phyloP scores from a whole-genome alignment of 2,888 invertebrate species.

The Dryomyza anilis region DNA sequence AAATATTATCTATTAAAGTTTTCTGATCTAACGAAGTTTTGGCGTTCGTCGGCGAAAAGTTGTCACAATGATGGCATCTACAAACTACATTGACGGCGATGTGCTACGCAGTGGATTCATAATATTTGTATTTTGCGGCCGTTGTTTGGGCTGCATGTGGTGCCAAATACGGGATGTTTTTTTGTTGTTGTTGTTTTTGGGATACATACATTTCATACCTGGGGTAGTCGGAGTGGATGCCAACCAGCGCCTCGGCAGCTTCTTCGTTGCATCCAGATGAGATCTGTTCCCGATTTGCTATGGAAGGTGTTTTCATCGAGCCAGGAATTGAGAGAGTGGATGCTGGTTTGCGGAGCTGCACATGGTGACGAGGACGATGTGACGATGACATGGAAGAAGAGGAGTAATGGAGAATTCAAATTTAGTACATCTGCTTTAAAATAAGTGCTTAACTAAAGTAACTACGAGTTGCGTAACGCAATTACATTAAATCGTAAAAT shows the following conservation, averaged over 20 bases:
- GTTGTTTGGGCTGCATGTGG: not conserved
- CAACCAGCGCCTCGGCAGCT: slow-evolving; percentile 87
- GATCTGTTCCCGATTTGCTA: slow-evolving; percentile 66
- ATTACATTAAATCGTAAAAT: too few species aligned
- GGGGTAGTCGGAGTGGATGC: slow-evolving; percentile 89
- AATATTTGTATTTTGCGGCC: not conserved
- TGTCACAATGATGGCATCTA: not conserved
- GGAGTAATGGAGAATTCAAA: too few species aligned
- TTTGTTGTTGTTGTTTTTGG: not conserved
- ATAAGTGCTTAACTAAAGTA: too few species aligned
- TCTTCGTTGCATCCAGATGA: slow-evolving; percentile 73
- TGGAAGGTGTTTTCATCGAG: slow-evolving; percentile 79
- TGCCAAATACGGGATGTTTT: not conserved
- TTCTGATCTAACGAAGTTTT: too few species aligned
- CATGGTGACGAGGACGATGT: not conserved
- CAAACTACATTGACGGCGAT: slow-evolving; percentile 6
- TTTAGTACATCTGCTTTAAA: too few species aligned
- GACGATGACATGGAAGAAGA: not conserved
- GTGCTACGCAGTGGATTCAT: not conserved
- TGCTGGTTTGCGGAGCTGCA: slow-evolving; percentile 93
- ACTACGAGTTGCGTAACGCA: too few species aligned
- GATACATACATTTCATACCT: slow-evolving; percentile 61
- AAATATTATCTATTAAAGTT: too few species aligned
- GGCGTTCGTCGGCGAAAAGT: not conserved
- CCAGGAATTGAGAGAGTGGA: slow-evolving; percentile 96